Conservation (phyloP, 2,888 invertebrate species). For the Lutraria lutraria region DNA sequence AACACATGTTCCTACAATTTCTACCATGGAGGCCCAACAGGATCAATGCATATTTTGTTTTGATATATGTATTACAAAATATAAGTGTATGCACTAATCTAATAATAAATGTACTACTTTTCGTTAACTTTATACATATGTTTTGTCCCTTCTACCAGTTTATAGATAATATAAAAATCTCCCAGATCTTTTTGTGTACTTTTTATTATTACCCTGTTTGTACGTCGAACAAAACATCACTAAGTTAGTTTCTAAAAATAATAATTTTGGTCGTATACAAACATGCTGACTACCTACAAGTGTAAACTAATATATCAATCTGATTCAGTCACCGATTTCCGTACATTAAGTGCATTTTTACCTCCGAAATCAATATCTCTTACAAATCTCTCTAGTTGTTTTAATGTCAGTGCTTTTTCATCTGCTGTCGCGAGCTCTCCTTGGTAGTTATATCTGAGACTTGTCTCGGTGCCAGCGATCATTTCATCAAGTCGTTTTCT, state of each 20-base stretch:
- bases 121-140: too few relatives aligned
- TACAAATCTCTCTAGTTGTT: constrained; percentile 33
- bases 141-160: too few relatives aligned
- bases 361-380: constrained; percentile 15
- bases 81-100: too few relatives aligned
- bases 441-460: constrained; percentile 6
- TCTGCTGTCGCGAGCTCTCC: neutral
- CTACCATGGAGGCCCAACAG: too few relatives aligned
- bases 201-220: too few relatives aligned
- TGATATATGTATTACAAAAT: too few relatives aligned
- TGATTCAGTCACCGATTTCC: neutral
- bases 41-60: too few relatives aligned
- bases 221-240: neutral
- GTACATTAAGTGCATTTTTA: neutral
- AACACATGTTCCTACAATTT: too few relatives aligned
- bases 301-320: neutral
- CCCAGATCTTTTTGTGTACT: too few relatives aligned
- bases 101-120: too few relatives aligned
- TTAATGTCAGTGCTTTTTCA: neutral
- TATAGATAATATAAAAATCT: too few relatives aligned
- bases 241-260: neutral
- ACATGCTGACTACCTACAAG: neutral
- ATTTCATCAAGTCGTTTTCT: neutral
- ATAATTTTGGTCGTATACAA: neutral
- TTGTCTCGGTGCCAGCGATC: constrained; percentile 17